Conservation (phyloP, 2,797 vertebrate genomes). For the Mormyrops attenuatus region DNA sequence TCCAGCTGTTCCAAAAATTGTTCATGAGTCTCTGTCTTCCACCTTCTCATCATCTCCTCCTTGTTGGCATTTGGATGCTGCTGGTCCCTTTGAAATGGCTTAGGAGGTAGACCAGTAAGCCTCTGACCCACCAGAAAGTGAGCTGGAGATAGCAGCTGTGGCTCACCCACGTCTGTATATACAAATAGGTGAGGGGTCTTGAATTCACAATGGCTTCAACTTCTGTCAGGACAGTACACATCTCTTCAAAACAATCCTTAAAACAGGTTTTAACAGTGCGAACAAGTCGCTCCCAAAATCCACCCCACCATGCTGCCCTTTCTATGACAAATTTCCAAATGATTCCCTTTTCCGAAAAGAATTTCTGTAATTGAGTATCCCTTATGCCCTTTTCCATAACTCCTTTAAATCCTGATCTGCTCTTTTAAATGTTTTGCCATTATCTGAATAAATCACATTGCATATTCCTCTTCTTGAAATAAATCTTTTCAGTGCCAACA, state of each 20-base stretch:
- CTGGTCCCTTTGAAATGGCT: not conserved
- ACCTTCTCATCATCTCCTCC: not conserved
- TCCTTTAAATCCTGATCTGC: not conserved
- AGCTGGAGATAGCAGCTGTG: not conserved
- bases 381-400: not conserved
- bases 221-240: not conserved
- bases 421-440: conserved; percentile 9
- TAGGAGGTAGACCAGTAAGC: not conserved
- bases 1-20: not conserved
- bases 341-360: no score
- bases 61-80: not conserved
- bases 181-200: not conserved
- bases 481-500: not conserved
- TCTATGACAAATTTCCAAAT: no score
- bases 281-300: no score
- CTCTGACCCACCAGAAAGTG: not conserved
- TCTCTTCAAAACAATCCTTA: not conserved
- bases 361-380: not conserved
- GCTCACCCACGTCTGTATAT: not conserved
- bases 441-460: conserved; percentile 12
- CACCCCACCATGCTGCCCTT: no score
- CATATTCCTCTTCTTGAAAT: conserved; percentile 19
- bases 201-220: not conserved
- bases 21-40: not conserved
- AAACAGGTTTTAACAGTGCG: no score